Base-by-base conservation (phyloP, 2,888 invertebrate genomes). In the Selenia dentaria region DNA sequence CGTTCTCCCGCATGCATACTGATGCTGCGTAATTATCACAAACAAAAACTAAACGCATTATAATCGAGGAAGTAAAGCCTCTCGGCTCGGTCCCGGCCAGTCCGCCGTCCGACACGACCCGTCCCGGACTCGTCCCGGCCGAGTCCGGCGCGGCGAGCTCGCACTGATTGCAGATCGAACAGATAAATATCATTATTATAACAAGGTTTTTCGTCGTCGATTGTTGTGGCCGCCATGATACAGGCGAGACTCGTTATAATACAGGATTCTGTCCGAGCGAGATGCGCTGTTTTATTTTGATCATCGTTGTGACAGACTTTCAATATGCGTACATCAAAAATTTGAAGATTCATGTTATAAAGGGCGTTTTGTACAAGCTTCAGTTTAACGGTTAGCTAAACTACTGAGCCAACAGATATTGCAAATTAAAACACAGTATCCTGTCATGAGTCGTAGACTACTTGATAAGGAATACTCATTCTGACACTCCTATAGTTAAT, bases 1-100 rank as follows among this genome's bases (percentile, higher is more conserved):
- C 64, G 62, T 57, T 16, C 70, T 70, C 74, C 78, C 71, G 71
- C 79, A 64, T 80, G 87, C 85, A 86, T 84, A 81, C 83, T 78
- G 85, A 85, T 83, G 80, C 74, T 68, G 66, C 67, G 76, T 83
- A 85, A 85, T 87, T 83, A 80, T 74, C 64, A 67, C 55, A 28
- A 14, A 64, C 81, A 87, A 86, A 86, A 86, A 86, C 78, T 67
- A 64, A 74, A 66, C 78, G 83, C 79, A 82, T 79, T 74, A 73
- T 79, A 76, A 83, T 80, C 72, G 77, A 83, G 83, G 85, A 83
- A 83, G 80, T n/a, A n/a, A n/a, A n/a, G n/a, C n/a, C n/a, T n/a
- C n/a, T n/a, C n/a, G n/a, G n/a, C n/a, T 47, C 49, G 36, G 16
- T 16, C 4, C 3, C 16, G 16, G 27, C 34, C 27, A 22, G 27